Evolutionary conservation across 2,888 invertebrate genomes (phyloP), one percentile per base, ranked within the genome.

Genomic region (Sesia apiformis): DNA sequence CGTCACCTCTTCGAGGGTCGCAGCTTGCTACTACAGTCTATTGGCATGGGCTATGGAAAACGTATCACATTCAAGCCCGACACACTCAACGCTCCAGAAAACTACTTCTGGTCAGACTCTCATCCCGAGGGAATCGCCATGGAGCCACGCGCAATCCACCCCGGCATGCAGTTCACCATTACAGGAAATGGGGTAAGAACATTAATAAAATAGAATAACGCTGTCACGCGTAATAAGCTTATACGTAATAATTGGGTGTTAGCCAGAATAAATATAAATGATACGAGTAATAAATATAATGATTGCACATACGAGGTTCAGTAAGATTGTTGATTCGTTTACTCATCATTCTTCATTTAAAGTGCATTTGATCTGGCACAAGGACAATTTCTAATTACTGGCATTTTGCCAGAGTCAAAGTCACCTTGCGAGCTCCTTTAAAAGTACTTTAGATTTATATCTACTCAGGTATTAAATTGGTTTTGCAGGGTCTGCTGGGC

Each of bases 91-190:
- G 78, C 82, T 8, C 91, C 92, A 3, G 90, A 93, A 62, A 93
- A 94, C 76, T 94, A 92, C 74, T 93, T 95, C 79, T 95, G 94
- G 94, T 94, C 94, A 39, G 95, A 95, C 78, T 94, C 93, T 49
- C 92, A 93, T 63, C 92, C 93, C 4, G 93, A 93, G 66, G 94
- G 95, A 43, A 83, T 93, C 57, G 94, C 94, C 53, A 86, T 93
- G 71, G 93, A 93, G 72, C 89, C 93, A 3, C 89, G 93, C 51
- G 94, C 93, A 4, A 91, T 94, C 42, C 90, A 91, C 59, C 91
- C 91, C 43, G 93, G 92, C 41, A 93, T 93, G 92, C 91, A 91
- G 66, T 93, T 94, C 76, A 73, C 85, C 7, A 89, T 94, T 55
- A 83, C 90, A 59, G 91, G 92, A 65, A 91, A 91, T 62, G 91